Evolutionary conservation across 2,888 invertebrate genomes (phyloP), one percentile per base, ranked within the genome.

Genomic region (Melinopterus prodromus): DNA sequence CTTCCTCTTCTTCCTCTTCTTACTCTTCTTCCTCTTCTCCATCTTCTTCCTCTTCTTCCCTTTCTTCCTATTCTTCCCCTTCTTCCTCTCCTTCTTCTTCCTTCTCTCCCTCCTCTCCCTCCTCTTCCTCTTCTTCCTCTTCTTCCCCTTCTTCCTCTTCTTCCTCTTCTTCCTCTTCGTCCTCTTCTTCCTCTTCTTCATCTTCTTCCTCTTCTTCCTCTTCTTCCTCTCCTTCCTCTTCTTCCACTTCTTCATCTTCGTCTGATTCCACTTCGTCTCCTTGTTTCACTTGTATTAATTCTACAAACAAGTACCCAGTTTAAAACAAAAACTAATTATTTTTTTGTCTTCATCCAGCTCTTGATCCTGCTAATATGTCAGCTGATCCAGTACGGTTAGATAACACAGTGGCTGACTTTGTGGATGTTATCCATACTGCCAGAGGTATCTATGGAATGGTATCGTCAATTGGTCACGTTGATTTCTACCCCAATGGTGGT

Each of bases 401-500:
- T 83, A 88, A 89, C 38, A 91, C 90, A 2, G 95, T 95, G 86
- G 95, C 95, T 0, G 88, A 90, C 26, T 95, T 95, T 85, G 95
- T 94, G 0, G 95, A 95, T 86, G 92, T 95, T 0, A 93, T 95
- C 77, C 95, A 96, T 85, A 94, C 94, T 0, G 93, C 93, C 84
- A 92, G 92, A 0, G 95, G 95, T 0, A 89, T 92, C 72, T 90
- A 92, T 69, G 95, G 95, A 0, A 92, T 93, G 83, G 84, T 86
- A 14, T 84, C 86, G 35, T 91, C 94, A 5, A 90, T 94, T 15
- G 95, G 95, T 0, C 92, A 94, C 85, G 93, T 89, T 0, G 95
- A 95, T 87, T 95, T 95, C 86, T 95, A 94, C 88, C 95, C 95
- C 0, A 95, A 95, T 86, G 92, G 92, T 12, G 95, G 95, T 71